Conservation (phyloP, 2,888 invertebrate genomes). For the Erannis defoliaria region DNA sequence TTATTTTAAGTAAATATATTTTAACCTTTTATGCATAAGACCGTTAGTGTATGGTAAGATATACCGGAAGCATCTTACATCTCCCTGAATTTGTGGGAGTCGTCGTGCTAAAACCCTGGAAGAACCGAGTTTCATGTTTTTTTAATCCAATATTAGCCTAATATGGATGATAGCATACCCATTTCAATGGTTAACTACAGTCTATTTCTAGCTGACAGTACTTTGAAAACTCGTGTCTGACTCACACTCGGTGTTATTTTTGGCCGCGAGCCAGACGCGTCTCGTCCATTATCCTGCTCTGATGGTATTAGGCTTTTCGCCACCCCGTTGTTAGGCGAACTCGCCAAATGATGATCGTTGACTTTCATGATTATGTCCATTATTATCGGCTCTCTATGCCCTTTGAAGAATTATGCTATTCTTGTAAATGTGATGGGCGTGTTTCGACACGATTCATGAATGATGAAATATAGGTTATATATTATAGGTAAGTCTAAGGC, state of each 20-base stretch:
- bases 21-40: no score
- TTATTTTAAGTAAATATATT: no score
- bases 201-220: conserved; percentile 13
- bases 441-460: background rate
- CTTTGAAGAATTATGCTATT: conserved; percentile 11
- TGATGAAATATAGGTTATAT: no score
- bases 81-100: no score
- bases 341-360: conserved; percentile 25
- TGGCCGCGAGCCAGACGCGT: conserved; percentile 42
- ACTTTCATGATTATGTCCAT: conserved; percentile 26
- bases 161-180: background rate
- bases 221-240: conserved; percentile 16
- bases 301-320: conserved; percentile 26
- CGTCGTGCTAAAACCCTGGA: no score
- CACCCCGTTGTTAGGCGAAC: conserved; percentile 25
- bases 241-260: conserved; percentile 31
- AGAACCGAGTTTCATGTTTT: background rate
- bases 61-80: no score
- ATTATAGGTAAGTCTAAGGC: no score
- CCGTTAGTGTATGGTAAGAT: no score
- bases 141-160: background rate
- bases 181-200: conserved; percentile 6
- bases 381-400: conserved; percentile 13
- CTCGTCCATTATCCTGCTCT: conserved; percentile 32
- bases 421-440: background rate